A percentile compares a stretch with the other conserved stretches of the same genome.
These are phyloP conservation scores for Glossosoma conforme DNA, from an alignment of 1,140 invertebrate species.

Conservation along the genomic window DNA sequence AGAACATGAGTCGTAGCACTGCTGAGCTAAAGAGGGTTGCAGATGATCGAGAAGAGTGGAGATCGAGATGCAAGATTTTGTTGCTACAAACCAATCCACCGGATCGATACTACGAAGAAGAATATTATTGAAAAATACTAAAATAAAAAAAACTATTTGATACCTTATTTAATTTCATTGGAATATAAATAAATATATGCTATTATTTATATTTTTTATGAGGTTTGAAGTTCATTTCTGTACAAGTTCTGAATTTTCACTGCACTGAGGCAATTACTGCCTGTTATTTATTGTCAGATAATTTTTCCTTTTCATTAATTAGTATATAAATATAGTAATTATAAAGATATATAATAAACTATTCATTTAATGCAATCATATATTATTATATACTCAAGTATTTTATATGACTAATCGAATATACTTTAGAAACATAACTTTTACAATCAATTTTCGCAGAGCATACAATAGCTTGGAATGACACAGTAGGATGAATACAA, in stretches of 20 bases:
- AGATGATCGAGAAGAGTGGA: too few relatives aligned
- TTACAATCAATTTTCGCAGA: slow-evolving; percentile 23
- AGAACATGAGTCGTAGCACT: too few relatives aligned
- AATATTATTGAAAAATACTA: background rate
- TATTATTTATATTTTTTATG: background rate
- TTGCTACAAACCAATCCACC: too few relatives aligned
- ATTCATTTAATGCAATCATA: slow-evolving; percentile 22
- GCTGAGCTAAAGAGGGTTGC: too few relatives aligned
- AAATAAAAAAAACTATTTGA: background rate
- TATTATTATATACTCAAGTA: slow-evolving; percentile 18
- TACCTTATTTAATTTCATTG: background rate
- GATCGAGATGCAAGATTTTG: too few relatives aligned
- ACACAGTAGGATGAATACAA: slow-evolving; percentile 17
- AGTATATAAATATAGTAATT: slow-evolving; percentile 26
- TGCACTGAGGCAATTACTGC: background rate
- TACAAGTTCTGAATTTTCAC: background rate
- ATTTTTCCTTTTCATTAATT: slow-evolving; percentile 20
- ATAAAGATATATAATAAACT: slow-evolving; percentile 29
- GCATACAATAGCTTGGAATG: slow-evolving; percentile 27
- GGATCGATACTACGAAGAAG: too few relatives aligned
- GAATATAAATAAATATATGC: background rate
- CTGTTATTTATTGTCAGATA: slow-evolving; percentile 31
- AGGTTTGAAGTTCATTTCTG: background rate
- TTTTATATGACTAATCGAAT: slow-evolving; percentile 26
- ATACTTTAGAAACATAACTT: slow-evolving; percentile 33